phyloP scores from a whole-genome alignment of 2,888 invertebrate genomes.

The Melanostoma scalare region DNA sequence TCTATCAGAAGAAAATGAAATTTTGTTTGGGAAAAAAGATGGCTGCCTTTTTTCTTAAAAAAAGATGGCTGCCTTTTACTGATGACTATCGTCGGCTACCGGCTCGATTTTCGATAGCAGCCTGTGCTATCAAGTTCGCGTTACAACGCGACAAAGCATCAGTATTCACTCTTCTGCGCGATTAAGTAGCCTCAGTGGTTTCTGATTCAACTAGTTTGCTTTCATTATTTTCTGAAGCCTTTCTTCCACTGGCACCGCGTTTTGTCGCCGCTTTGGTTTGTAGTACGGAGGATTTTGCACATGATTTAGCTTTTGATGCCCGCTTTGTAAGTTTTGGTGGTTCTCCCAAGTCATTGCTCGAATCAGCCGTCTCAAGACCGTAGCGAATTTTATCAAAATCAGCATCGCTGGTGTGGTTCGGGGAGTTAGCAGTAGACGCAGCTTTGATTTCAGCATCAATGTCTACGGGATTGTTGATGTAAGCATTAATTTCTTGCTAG shows the following conservation, averaged over 20 bases:
- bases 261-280: constrained; percentile 76
- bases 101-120: too few relatives aligned
- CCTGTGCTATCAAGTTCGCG: too few relatives aligned
- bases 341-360: constrained; percentile 60
- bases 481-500: constrained; percentile 90
- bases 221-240: too few relatives aligned
- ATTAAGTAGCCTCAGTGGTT: constrained; percentile 81
- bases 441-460: constrained; percentile 79
- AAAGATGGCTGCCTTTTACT: too few relatives aligned
- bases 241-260: constrained; percentile 73
- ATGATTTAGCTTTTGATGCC: constrained; percentile 72
- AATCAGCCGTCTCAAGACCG: constrained; percentile 79
- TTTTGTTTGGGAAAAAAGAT: too few relatives aligned
- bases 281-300: constrained; percentile 65
- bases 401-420: constrained; percentile 84
- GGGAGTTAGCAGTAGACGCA: constrained; percentile 73
- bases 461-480: constrained; percentile 86
- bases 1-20: too few relatives aligned
- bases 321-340: constrained; percentile 65
- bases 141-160: constrained; percentile 76
- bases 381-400: constrained; percentile 88
- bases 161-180: constrained; percentile 77
- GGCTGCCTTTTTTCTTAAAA: too few relatives aligned
- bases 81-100: too few relatives aligned
- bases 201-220: constrained; percentile 83